Percentiles rank a stretch among this genome's conserved stretches.
Evolutionary conservation across 2,797 vertebrate genomes (phyloP).

Genomic region (Phoxinus dragarum): DNA sequence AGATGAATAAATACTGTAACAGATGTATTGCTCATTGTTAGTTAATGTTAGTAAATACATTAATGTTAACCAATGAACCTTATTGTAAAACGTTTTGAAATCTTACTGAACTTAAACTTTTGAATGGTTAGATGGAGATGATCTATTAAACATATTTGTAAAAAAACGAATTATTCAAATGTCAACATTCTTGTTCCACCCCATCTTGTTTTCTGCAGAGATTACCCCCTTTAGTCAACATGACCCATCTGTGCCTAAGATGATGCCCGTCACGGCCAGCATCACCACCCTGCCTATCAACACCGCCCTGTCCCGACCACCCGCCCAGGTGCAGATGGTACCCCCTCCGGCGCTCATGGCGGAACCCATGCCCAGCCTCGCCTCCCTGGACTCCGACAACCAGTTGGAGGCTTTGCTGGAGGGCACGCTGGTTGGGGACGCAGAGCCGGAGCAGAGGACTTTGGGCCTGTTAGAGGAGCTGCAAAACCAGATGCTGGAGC

Average conservation of each 20-base stretch:
- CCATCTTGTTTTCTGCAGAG: slow-evolving; percentile 74
- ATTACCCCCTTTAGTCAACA: slow-evolving; percentile 93
- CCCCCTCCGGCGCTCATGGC: slow-evolving; percentile 73
- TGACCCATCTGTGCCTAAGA: slow-evolving; percentile 84
- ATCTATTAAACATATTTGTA: neutral
- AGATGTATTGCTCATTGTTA: too few species aligned
- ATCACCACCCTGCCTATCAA: slow-evolving; percentile 93
- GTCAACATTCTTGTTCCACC: neutral
- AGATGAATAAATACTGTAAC: too few species aligned
- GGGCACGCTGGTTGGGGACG: slow-evolving; percentile 76
- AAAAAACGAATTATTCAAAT: too few species aligned
- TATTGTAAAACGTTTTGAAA: neutral
- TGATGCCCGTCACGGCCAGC: slow-evolving; percentile 90
- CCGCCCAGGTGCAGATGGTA: slow-evolving; percentile 89
- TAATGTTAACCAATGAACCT: too few species aligned
- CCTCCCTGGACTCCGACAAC: slow-evolving; percentile 86
- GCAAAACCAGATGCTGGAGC: slow-evolving; percentile 90
- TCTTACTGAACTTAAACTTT: neutral
- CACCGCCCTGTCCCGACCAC: slow-evolving; percentile 88
- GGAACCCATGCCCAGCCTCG: slow-evolving; percentile 79
- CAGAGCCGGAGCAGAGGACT: slow-evolving; percentile 80
- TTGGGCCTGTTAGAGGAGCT: slow-evolving; percentile 89
- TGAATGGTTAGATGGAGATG: neutral
- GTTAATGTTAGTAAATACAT: too few species aligned
- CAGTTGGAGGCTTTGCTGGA: slow-evolving; percentile 96